Percentiles rank a stretch among this genome's conserved stretches.
Evolutionary conservation across 2,797 vertebrate species (phyloP).

Genomic region (Diplodus sargus): DNA sequence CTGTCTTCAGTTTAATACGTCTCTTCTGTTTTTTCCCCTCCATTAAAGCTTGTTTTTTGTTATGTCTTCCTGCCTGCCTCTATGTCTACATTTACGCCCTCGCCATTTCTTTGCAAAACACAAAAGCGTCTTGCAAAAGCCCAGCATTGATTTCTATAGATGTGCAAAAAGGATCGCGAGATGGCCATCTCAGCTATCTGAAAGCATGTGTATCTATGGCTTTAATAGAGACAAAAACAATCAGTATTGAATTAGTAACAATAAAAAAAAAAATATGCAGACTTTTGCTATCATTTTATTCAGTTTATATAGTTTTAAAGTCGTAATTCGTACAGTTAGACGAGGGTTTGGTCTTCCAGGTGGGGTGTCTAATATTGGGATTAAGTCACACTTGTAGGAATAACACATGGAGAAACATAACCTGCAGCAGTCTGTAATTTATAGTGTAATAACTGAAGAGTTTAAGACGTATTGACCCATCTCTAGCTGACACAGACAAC

Average conservation of each 20-base stretch:
- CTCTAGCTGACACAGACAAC: neutral
- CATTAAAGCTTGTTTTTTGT: too few relatives aligned
- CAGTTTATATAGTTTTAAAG: neutral
- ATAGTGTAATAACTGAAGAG: neutral
- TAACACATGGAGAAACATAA: neutral
- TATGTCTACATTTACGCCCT: too few relatives aligned
- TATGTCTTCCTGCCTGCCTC: too few relatives aligned
- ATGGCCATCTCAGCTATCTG: too few relatives aligned
- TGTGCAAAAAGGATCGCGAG: too few relatives aligned
- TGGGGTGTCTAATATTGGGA: neutral
- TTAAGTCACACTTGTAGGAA: too few relatives aligned
- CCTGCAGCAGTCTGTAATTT: neutral
- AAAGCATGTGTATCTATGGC: too few relatives aligned
- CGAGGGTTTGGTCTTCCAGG: neutral
- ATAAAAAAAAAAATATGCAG: neutral
- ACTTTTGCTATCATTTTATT: neutral
- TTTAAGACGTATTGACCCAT: neutral
- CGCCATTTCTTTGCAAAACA: too few relatives aligned
- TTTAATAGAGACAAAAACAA: neutral
- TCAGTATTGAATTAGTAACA: neutral
- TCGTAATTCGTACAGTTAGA: neutral
- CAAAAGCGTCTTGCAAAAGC: too few relatives aligned
- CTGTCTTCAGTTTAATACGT: too few relatives aligned
- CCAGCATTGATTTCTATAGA: too few relatives aligned
- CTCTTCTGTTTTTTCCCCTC: too few relatives aligned